Percentiles rank a stretch among this genome's conserved stretches.
Conservation (phyloP, 2,888 invertebrate species). For the Rhodophaea formosa region DNA sequence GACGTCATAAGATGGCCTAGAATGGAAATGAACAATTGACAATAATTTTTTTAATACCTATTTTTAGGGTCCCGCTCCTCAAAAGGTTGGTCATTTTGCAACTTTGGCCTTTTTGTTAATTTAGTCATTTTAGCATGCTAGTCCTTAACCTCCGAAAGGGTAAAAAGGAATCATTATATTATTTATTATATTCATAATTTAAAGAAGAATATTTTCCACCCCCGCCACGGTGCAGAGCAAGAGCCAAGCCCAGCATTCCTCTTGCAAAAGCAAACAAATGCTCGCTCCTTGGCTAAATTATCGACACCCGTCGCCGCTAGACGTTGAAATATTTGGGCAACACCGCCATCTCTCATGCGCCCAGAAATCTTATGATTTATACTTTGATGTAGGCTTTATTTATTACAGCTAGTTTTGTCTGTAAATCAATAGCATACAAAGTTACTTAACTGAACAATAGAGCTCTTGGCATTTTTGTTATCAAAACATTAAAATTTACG, state of each 20-base stretch:
- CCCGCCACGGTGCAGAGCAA: neutral
- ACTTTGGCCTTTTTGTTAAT: too few species aligned
- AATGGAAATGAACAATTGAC: too few species aligned
- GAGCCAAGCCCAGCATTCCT: neutral
- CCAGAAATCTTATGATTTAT: conserved; percentile 14
- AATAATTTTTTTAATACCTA: too few species aligned
- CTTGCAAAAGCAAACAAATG: conserved; percentile 9
- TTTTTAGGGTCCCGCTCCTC: too few species aligned
- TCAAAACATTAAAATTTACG: too few species aligned
- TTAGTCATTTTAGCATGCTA: too few species aligned
- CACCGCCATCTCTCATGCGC: conserved; percentile 9
- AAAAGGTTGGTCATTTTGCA: too few species aligned
- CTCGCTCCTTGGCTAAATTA: neutral
- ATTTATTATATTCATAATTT: neutral
- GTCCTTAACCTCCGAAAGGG: too few species aligned
- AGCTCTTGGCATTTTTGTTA: too few species aligned
- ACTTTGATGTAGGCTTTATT: conserved; percentile 10
- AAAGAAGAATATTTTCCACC: neutral
- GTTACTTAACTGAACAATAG: neutral
- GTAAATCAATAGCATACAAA: neutral
- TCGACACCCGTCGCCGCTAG: conserved; percentile 2
- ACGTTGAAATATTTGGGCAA: conserved; percentile 8
- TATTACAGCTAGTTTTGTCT: conserved; percentile 5
- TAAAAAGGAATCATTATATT: too few species aligned
- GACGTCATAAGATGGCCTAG: too few species aligned